Conservation (phyloP, 2,797 vertebrate species). For the Bradypus variegatus region DNA sequence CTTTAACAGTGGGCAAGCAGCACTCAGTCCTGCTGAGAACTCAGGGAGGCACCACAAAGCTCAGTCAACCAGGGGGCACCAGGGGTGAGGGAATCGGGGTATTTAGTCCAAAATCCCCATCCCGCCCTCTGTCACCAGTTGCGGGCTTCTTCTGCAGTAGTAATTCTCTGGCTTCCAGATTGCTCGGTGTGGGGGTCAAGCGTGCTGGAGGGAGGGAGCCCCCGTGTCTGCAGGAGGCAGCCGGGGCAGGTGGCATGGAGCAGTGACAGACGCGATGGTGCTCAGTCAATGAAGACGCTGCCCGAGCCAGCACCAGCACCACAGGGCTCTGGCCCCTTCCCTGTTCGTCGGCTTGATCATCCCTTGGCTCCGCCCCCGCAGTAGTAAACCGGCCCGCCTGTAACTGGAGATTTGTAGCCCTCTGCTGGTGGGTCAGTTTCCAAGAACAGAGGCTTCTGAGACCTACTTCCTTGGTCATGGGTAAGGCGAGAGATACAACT, state of each 20-base stretch:
- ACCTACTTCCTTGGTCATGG: neutral
- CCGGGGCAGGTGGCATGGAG: neutral
- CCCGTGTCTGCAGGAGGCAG: neutral
- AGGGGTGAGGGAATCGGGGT: neutral
- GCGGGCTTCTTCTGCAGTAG: neutral
- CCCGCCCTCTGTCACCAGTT: rapidly evolving
- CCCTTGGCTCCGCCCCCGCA: neutral
- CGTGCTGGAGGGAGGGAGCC: too few species aligned
- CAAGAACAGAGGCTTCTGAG: neutral
- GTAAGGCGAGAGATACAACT: neutral
- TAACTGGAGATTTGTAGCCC: neutral
- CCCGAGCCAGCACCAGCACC: too few species aligned
- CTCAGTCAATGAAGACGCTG: neutral
- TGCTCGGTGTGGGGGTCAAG: neutral
- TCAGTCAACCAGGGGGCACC: neutral
- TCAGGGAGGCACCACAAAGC: neutral
- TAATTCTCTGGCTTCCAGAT: neutral
- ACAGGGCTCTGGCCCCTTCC: too few species aligned
- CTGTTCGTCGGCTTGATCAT: rapidly evolving
- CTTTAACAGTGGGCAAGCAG: too few species aligned
- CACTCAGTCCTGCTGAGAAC: neutral
- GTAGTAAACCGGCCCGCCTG: too few species aligned
- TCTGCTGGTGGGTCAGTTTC: neutral
- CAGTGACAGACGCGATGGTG: neutral
- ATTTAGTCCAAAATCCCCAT: too few species aligned